phyloP scores from a whole-genome alignment of 2,888 invertebrate genomes.

The Diarsia brunnea region DNA sequence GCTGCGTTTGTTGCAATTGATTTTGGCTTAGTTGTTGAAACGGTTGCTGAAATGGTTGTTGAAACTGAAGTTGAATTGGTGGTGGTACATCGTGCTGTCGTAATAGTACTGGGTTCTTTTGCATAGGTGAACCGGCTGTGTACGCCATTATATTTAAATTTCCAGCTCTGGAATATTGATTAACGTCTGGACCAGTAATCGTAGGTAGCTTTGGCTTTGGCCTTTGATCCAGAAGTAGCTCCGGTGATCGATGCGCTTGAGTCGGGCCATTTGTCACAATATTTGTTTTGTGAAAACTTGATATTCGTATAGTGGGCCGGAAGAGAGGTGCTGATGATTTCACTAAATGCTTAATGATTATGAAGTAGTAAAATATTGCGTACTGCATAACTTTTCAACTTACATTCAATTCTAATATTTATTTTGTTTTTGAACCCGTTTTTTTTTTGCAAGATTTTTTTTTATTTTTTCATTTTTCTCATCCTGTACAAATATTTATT shows the following conservation, averaged over 20 bases:
- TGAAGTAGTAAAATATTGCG: constrained; percentile 28
- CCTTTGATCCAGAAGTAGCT: constrained; percentile 10
- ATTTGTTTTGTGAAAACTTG: constrained; percentile 16
- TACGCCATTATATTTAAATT: too few species aligned
- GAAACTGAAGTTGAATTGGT: not conserved
- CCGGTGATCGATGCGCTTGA: not conserved
- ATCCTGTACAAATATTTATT: too few species aligned
- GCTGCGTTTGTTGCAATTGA: not conserved
- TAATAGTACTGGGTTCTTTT: not conserved
- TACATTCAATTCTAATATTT: constrained; percentile 1
- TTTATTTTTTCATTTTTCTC: too few species aligned
- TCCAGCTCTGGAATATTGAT: too few species aligned
- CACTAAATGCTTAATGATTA: constrained; percentile 27
- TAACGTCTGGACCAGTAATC: not conserved
- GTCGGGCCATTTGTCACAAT: not conserved
- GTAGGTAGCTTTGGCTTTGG: not conserved
- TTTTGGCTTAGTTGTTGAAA: not conserved
- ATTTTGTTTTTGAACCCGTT: too few species aligned
- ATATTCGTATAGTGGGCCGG: constrained; percentile 33
- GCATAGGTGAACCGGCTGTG: not conserved
- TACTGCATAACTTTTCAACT: constrained; percentile 28
- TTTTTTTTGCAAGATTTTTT: too few species aligned
- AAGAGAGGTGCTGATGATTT: constrained; percentile 9
- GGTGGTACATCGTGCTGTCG: not conserved
- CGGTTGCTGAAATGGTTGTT: not conserved